Conservation (phyloP, 2,797 vertebrate species). For the Sebastes matsubarae region DNA sequence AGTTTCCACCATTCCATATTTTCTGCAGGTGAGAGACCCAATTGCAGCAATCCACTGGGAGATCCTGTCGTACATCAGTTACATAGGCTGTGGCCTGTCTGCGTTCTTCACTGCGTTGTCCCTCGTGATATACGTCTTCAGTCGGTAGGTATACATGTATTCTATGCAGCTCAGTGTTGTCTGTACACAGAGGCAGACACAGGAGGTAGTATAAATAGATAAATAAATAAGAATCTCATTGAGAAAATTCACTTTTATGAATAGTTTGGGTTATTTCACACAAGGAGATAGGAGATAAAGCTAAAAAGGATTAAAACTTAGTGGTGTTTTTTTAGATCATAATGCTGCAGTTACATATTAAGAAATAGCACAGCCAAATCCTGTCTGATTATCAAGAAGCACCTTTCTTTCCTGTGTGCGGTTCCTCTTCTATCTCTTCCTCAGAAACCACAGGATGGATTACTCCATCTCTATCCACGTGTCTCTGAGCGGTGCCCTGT, state of each 20-base stretch:
- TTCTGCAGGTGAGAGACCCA: slow-evolving; percentile 42
- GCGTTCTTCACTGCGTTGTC: slow-evolving; percentile 66
- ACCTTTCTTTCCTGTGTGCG: neutral
- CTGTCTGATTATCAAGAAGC: neutral
- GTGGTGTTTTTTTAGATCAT: neutral
- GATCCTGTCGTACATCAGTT: slow-evolving; percentile 76
- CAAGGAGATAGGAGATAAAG: too few relatives aligned
- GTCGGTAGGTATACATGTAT: slow-evolving; percentile 50
- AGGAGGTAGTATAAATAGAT: neutral
- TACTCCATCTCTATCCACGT: slow-evolving; percentile 74
- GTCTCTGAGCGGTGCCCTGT: slow-evolving; percentile 77
- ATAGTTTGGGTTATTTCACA: too few relatives aligned
- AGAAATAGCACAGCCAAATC: neutral
- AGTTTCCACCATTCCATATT: neutral
- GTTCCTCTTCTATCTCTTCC: neutral
- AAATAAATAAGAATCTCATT: too few relatives aligned
- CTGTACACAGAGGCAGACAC: neutral
- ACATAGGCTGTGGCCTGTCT: slow-evolving; percentile 78
- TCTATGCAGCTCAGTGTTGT: neutral
- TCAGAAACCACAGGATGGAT: slow-evolving; percentile 69
- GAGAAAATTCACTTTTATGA: too few relatives aligned
- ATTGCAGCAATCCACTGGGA: slow-evolving; percentile 54
- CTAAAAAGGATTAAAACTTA: neutral
- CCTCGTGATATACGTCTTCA: slow-evolving; percentile 57
- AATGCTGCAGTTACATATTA: neutral